Evolutionary conservation across 2,888 invertebrate species (phyloP), one percentile per base, ranked within the genome.

Genomic region (Stenotaenia linearis): DNA sequence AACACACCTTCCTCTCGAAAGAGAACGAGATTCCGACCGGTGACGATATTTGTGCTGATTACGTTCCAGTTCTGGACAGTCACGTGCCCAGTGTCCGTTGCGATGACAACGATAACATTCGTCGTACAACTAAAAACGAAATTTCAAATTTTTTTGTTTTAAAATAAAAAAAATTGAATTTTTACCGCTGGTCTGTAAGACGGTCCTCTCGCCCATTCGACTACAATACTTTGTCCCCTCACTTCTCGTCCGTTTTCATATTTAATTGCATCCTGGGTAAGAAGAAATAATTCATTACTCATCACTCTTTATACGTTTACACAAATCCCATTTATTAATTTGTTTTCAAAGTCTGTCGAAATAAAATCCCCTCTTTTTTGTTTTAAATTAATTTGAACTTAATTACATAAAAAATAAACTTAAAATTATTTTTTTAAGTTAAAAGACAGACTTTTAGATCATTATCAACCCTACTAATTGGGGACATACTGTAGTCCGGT

Each of bases 171-270:
- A n/a, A n/a, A n/a, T n/a, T n/a, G n/a, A 75, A 75, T 30, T 75
- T 81, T 80, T 77, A 82, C 83, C 74, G 83, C 80, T 12, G 85
- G 83, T 45, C 85, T 82, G 74, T 86, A 83, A 12, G 86, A 86
- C 40, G 83, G 85, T 12, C 87, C 87, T 80, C 86, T 85, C 0
- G 87, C 86, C 86, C 86, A 87, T 81, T 87, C 87, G 10, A 86
- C 86, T 40, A 87, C 85, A 75, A 87, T 87, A 76, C 85, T 85
- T 21, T 86, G 85, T 0, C 87, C 87, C 76, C 85, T 84, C 0
- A 87, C 81, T 61, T 86, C 85, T 45, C 86, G 82, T 0, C 87
- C 87, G 84, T 87, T 86, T 82, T 87, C 87, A 82, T 86, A 86
- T 79, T 85, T 85, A 28, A 87, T 83, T 32, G 86, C 86, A 84